A percentile compares a stretch with the other conserved stretches of the same genome.
phyloP scores from a whole-genome alignment of 2,113 vertebrate species.

The Motacilla tschutschensis region DNA sequence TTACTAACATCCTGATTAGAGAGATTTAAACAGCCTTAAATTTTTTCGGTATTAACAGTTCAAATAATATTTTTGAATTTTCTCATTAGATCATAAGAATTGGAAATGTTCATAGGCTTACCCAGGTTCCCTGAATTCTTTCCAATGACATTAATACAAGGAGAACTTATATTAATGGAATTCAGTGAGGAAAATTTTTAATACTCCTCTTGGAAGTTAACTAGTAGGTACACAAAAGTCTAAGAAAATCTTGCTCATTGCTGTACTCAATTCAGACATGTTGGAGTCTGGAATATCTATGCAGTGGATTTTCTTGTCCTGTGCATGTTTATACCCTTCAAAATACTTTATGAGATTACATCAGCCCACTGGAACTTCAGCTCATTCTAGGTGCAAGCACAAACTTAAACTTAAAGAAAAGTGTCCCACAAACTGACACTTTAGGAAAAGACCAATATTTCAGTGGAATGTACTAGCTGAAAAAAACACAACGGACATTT shows the following conservation, averaged over 20 bases:
- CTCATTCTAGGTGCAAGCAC: background rate
- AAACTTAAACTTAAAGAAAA: too few species aligned
- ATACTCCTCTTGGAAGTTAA: background rate
- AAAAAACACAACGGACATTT: background rate
- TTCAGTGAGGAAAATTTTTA: background rate
- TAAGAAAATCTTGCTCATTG: background rate
- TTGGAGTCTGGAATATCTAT: background rate
- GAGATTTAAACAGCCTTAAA: background rate
- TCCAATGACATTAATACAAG: background rate
- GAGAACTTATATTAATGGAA: background rate
- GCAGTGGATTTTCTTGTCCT: background rate
- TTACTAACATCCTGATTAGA: background rate
- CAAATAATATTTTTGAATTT: background rate
- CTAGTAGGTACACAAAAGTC: background rate
- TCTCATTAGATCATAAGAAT: background rate
- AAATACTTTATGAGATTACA: background rate
- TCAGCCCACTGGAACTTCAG: background rate
- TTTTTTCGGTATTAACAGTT: accelerated
- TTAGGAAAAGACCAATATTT: background rate
- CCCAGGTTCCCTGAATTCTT: accelerated
- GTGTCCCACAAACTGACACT: background rate
- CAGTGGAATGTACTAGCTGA: background rate
- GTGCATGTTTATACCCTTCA: background rate
- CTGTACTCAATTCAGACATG: accelerated
- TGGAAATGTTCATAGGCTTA: background rate